These are phyloP conservation scores for Drosophila simulans DNA, from an alignment of 1,140 invertebrate genomes.

Conservation along the genomic window DNA sequence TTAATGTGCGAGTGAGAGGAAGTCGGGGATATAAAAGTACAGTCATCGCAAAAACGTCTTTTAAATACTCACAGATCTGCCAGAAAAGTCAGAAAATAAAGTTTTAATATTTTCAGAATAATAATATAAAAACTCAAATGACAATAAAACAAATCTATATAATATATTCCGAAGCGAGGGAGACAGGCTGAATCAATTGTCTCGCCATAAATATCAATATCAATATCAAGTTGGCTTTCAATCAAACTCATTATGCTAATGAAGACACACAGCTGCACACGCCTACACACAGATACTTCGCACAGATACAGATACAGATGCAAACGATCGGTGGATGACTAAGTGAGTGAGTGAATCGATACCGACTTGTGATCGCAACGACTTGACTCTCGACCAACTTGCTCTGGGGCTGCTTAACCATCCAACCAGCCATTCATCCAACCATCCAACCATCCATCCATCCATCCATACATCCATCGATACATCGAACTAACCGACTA, in stretches of 20 bases:
- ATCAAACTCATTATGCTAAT: constrained; percentile 78
- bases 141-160: constrained; percentile 4
- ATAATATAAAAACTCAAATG: neutral
- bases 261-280: constrained; percentile 72
- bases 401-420: constrained; percentile 54
- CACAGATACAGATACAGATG: constrained; percentile 3
- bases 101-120: neutral
- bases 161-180: constrained; percentile 3
- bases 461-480: neutral
- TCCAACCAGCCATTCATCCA: neutral
- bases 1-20: neutral
- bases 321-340: constrained; percentile 20
- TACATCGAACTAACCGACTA: neutral
- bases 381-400: constrained; percentile 57
- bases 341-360: constrained; percentile 55
- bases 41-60: constrained; percentile 3
- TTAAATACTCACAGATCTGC: neutral
- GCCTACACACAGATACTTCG: constrained; percentile 56
- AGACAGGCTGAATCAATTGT: constrained; percentile 49
- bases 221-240: constrained; percentile 73
- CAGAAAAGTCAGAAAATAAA: no score
- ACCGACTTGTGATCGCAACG: constrained; percentile 34
- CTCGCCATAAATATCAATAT: constrained; percentile 67
- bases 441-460: constrained; percentile 3
- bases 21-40: constrained; percentile 1